Evolutionary conservation across 2,113 vertebrate species (phyloP), one percentile per base, ranked within the genome.

Genomic region (Mugil cephalus): DNA sequence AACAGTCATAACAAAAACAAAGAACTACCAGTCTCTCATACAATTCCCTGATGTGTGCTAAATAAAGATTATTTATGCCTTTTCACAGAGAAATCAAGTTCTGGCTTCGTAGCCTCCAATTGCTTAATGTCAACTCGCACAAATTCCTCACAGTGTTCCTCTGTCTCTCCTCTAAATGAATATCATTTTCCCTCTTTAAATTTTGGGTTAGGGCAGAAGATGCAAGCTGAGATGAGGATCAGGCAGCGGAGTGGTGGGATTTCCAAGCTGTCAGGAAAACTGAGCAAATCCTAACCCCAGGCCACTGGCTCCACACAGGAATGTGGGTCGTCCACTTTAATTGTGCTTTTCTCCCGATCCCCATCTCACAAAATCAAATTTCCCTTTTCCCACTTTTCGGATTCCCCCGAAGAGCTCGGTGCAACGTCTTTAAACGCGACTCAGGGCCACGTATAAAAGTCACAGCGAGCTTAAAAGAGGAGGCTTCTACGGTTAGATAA

Each of bases 281-380:
- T 34, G 58, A 74, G 79, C 74, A 86, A 91, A 92, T 90, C 88
- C 90, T 81, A 77, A 80, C 88, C 88, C 81, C 70, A 65, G 87
- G 88, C 86, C 84, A 77, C 82, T 69, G 87, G 89, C 87, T 89
- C 88, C 83, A 83, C 77, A 46, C 77, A 87, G 82, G 89, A 89
- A 91, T 91, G 87, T 1, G 30, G 82, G 77, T 80, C 67, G 74
- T 86, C 84, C 82, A 65, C 83, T 87, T 87, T 90, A 90, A 89
- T 89, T 84, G 80, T 84, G 79, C 83, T 79, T 83, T 73, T 73
- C 72, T 71, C 79, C 65, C 69, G 18, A 83, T 82, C 85, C 53
- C 82, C 85, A 85, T 86, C 83, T 89, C 34, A 15, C 85, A 78
- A 91, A 91, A 87, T 86, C 81, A 76, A 82, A 90, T 90, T 89